Evolutionary conservation across 2,113 vertebrate genomes (phyloP).

Genomic region (Pachyramphus minor): DNA sequence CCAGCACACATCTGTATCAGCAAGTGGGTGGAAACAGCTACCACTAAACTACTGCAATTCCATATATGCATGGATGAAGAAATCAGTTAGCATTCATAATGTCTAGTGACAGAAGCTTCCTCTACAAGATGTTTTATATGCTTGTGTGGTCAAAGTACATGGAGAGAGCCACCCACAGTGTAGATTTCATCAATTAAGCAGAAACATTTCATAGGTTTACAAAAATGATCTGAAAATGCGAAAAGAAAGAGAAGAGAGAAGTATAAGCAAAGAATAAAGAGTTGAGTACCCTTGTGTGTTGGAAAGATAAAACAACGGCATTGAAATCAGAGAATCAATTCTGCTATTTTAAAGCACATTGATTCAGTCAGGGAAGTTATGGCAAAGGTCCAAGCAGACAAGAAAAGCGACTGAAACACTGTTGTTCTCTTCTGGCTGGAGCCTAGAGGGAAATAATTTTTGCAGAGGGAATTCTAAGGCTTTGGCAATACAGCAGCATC

Average conservation of each 20-base stretch:
- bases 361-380: slow-evolving; percentile 37
- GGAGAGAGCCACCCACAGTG: neutral
- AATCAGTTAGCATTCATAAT: slow-evolving; percentile 29
- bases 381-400: slow-evolving; percentile 32
- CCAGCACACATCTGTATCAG: neutral
- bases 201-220: neutral
- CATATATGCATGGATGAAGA: neutral
- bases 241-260: neutral
- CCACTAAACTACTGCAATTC: neutral
- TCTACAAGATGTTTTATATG: neutral
- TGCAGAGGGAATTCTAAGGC: neutral
- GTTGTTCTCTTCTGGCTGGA: slow-evolving; percentile 20
- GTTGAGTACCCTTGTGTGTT: neutral
- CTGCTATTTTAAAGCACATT: slow-evolving; percentile 60
- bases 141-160: neutral
- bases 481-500: slow-evolving; percentile 17
- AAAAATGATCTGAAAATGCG: neutral
- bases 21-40: neutral
- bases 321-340: slow-evolving; percentile 59
- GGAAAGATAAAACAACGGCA: slow-evolving; percentile 48
- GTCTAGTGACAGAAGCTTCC: neutral
- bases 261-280: neutral
- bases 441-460: slow-evolving; percentile 38
- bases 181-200: neutral
- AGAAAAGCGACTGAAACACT: neutral